A percentile compares a stretch with the other conserved stretches of the same genome.
These are phyloP conservation scores for Gnatocerus cornutus DNA, from an alignment of 2,888 invertebrate species.

Conservation along the genomic window DNA sequence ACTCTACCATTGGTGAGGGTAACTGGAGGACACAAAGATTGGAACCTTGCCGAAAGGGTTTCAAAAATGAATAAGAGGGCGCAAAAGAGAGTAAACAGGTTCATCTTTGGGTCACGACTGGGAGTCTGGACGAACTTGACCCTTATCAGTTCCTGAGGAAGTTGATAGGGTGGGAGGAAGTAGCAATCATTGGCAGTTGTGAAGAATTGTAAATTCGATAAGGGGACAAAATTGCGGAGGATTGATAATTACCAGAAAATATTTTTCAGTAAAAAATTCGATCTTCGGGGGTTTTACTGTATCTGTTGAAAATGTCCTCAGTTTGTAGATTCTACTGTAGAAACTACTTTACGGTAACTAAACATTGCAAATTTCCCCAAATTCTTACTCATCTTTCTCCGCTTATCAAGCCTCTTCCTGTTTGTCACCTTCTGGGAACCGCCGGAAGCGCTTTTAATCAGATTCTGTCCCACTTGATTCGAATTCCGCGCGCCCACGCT, in stretches of 20 bases:
- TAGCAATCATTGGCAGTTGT: constrained; percentile 20
- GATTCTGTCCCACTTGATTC: not conserved
- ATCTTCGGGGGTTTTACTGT: no score
- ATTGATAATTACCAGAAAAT: no score
- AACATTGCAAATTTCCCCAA: no score
- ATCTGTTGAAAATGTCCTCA: no score
- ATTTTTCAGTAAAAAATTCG: no score
- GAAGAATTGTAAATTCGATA: constrained; percentile 32
- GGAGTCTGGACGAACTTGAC: constrained; percentile 47
- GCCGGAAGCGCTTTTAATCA: not conserved
- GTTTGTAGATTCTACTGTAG: no score
- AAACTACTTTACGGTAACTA: no score
- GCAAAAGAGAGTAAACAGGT: constrained; percentile 30
- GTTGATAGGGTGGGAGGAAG: constrained; percentile 46
- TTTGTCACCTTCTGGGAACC: not conserved
- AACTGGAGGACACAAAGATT: not conserved
- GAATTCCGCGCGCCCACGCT: constrained; percentile 6
- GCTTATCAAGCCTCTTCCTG: not conserved
- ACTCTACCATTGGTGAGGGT: constrained; percentile 60
- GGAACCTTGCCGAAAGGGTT: not conserved
- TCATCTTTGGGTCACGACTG: constrained; percentile 37
- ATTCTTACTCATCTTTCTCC: no score
- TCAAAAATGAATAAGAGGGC: constrained; percentile 17
- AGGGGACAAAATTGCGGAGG: not conserved
- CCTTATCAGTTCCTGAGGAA: constrained; percentile 50